Evolutionary conservation across 2,113 vertebrate species (phyloP).

Genomic region (Nothoprocta perdicaria): DNA sequence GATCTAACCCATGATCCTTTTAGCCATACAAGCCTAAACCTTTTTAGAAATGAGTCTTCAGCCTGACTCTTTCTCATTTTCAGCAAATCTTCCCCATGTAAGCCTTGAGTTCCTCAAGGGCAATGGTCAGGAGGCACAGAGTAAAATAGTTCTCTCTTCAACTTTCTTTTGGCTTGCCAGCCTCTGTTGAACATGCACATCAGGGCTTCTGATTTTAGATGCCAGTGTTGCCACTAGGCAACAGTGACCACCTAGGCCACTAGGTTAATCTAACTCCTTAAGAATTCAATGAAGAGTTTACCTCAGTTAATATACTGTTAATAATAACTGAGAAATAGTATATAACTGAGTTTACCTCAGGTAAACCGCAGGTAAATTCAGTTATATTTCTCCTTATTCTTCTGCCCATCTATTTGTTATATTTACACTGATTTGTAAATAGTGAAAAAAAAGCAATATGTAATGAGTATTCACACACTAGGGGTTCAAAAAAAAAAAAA

Average conservation of each 20-base stretch:
- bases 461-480: not conserved
- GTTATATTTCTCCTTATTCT: not conserved
- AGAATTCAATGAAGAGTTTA: not conserved
- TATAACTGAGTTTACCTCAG: no score
- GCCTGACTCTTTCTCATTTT: not conserved
- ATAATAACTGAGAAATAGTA: no score
- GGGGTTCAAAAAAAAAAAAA: not conserved
- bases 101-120: not conserved
- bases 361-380: no score
- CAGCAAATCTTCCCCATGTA: not conserved
- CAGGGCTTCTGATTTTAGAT: not conserved
- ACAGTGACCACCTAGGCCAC: no score
- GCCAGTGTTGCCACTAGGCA: not conserved
- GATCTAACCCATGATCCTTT: not conserved
- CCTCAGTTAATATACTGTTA: not conserved
- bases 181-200: fast-evolving
- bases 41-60: not conserved
- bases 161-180: not conserved
- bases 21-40: not conserved
- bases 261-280: not conserved
- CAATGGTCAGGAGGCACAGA: not conserved
- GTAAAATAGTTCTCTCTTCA: not conserved
- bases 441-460: not conserved
- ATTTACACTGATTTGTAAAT: not conserved
- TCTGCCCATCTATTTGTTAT: not conserved